Evolutionary conservation across 2,888 invertebrate species (phyloP), one percentile per base, ranked within the genome.

Genomic region (Hemaris fuciformis): DNA sequence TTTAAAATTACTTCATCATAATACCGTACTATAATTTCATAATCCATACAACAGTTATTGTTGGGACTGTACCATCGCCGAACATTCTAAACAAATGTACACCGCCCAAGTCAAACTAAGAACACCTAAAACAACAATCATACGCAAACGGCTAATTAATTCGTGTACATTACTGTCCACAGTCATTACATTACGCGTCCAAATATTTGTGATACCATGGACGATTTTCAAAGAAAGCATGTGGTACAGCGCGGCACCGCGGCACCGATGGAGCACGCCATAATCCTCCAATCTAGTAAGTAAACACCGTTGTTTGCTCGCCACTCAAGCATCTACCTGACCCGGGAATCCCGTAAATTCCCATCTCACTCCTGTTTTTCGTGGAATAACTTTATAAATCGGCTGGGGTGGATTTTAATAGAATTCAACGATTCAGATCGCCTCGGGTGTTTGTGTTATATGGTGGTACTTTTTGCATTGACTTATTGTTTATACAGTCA

Each of bases 231-330:
- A 31, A 57, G 61, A 61, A 61, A 57, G 43, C 46, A 13, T 23
- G 57, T 31, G 23, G 20, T 31, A 60, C 63, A 56, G 56, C 46
- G 59, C 62, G 59, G 56, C 60, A 62, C n/a, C n/a, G n/a, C n/a
- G n/a, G n/a, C n/a, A n/a, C n/a, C n/a, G n/a, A n/a, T n/a, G n/a
- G n/a, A n/a, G n/a, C n/a, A n/a, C n/a, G 59, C 68, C 66, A 64
- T 72, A 70, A 72, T 72, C 70, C 67, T 62, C 66, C 72, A 70
- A 72, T 72, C 70, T 70, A 69, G 66, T 64, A 61, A 66, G 70
- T 70, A 72, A 66, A 72, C 72, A 72, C 65, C 62, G 65, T 59
- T 72, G 70, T 72, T 71, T 71, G 69, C 65, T 59, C 66, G 34
- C 59, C 69, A 63, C 69, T 67, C 61, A 60, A 46, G 61, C 61